Base-by-base conservation (phyloP, 2,113 vertebrate genomes). In the Potamarius usumacintae region DNA sequence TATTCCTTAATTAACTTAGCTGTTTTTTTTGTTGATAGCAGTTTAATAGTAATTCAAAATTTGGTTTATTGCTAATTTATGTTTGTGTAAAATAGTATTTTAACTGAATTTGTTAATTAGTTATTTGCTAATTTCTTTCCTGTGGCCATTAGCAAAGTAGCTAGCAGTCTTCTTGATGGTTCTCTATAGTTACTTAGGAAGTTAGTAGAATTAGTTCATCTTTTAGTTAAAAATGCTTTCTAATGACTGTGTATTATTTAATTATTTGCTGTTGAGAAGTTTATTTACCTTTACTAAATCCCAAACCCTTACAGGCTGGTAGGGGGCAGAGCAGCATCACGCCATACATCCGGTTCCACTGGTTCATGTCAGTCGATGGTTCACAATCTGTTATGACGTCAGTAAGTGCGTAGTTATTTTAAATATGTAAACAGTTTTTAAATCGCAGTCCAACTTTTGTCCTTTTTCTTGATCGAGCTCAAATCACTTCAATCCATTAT, bases 271-370 rank as follows among this genome's bases (percentile, higher is more conserved):
- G 18, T 71, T 71, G 17, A 71, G 27, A 42, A 18, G 71, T 48
- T 48, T 74, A 50, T 20, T 72, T 42, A 34, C 17, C 20, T 42
- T 57, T 69, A 9, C 42, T 50, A 52, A 76, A 50, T 11, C 11
- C 9, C 5, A 2, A 78, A 78, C 2, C 14, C 25, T 55, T 4
- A 6, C 25, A 9, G 5, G n/a, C 77, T 53, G 18, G 0, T 14
- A 79, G 77, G n/a, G 52, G 77, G 77, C 77, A 79, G 52, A 62
- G 69, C 71, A 85, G 30, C 84, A 74, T 63, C 8, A 3, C 5
- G 2, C 22, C 11, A 67, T 67, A 25, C 22, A n/a, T 12, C 25
- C 25, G 3, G 3, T 67, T 27, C 11, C n/a, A 27, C 6, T 42
- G 34, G 34, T 42, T 42, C 34, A 42, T 42, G 34, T 42, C 34